Conservation (phyloP, 2,113 vertebrate genomes). For the Dicrurus megarhynchus region DNA sequence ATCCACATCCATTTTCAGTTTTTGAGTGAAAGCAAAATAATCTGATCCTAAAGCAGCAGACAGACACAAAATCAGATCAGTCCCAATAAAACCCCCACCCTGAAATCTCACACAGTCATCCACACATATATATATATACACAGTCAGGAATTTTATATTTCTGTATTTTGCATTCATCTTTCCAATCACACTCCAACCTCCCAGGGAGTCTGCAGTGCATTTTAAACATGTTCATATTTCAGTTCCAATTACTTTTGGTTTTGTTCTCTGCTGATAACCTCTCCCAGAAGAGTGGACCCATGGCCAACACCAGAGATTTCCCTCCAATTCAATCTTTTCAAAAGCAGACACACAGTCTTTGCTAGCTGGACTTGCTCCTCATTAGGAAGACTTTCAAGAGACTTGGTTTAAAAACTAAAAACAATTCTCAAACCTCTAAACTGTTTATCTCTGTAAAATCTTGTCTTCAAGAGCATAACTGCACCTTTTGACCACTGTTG, state of each 20-base stretch:
- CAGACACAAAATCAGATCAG: not conserved
- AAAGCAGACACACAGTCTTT: not conserved
- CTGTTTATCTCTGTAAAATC: conserved; percentile 31
- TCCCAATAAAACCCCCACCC: not conserved
- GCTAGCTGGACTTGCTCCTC: conserved; percentile 28
- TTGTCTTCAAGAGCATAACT: not conserved
- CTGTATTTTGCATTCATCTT: not conserved
- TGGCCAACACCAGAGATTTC: not conserved
- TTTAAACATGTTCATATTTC: not conserved
- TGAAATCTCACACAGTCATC: not conserved
- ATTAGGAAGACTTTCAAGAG: conserved; percentile 30
- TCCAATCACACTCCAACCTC: not conserved
- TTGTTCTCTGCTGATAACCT: conserved; percentile 38
- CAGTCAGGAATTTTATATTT: not conserved
- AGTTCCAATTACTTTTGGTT: conserved; percentile 40
- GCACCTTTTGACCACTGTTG: not conserved
- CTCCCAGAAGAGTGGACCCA: conserved; percentile 1
- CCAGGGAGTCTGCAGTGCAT: not conserved
- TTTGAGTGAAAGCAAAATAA: not conserved
- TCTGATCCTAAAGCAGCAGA: not conserved
- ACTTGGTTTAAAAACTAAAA: conserved; percentile 11
- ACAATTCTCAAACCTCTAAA: conserved; percentile 14
- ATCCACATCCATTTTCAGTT: not conserved
- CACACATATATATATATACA: not conserved
- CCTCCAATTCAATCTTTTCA: not conserved